Evolutionary conservation across 2,113 vertebrate genomes (phyloP), one percentile per base, ranked within the genome.

Genomic region (Cygnus buccinator): DNA sequence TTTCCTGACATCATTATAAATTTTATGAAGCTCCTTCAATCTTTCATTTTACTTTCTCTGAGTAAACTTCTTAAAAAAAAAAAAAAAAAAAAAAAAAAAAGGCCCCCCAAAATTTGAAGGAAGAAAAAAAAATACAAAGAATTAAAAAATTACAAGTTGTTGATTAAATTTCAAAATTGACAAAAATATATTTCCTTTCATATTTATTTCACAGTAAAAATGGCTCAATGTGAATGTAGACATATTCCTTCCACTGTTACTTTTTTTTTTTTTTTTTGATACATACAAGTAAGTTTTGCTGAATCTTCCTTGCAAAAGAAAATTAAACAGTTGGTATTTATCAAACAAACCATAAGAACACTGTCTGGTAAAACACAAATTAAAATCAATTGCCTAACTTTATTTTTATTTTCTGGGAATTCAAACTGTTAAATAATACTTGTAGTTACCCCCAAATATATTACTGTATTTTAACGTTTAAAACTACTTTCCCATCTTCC

Each of bases 321-420:
- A 52, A 83, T 73, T 39, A 77, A 86, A 83, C 37, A 93, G 63
- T 84, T 84, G 67, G 29, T 80, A 84, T 92, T 93, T 92, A 95
- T 90, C 50, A 88, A 90, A 88, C 15, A 88, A 90, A 70, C 44
- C 0, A 73, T 70, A n/a, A 65, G 33, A 93, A 83, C 3, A 44
- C 26, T 78, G 6, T 67, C 75, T 79, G 54, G 50, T 73, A 73
- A 67, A 87, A 89, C 19, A 50, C 11, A 87, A 95, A 83, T 72
- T 79, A 59, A 87, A 79, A 87, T 93, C 31, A 55, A 81, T 31
- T 48, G 31, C 61, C 18, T 73, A 82, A 72, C 72, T 84, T 20
- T 21, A 48, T 22, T 48, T 48, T 48, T 48, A 10, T 48, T 48
- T 48, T 48, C 46, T 48, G 46, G 20, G 46, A 48, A 48, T 48